These are phyloP conservation scores for Alviniconcha marisindica DNA, from an alignment of 1,140 invertebrate genomes.

Conservation along the genomic window DNA sequence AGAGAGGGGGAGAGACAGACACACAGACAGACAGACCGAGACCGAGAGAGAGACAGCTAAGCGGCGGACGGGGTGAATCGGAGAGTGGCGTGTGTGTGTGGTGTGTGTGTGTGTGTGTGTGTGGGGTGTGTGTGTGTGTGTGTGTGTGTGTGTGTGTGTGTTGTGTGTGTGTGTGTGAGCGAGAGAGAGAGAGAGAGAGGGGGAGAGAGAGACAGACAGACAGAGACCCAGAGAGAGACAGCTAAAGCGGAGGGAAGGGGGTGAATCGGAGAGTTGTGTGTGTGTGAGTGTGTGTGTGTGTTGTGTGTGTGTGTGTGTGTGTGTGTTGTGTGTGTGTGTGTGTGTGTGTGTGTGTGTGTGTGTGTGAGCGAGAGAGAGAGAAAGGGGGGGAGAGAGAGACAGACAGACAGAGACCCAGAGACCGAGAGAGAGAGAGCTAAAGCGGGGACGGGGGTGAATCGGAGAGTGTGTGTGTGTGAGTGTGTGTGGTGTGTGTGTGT, in stretches of 20 bases:
- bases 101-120: no score
- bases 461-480: no score
- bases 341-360: not conserved
- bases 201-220: not conserved
- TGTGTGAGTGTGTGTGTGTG: conserved; percentile 5
- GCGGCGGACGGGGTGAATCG: not conserved
- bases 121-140: conserved; percentile 22
- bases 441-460: not conserved
- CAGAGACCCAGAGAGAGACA: no score
- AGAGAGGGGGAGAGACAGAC: not conserved
- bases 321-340: not conserved
- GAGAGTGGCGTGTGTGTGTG: no score
- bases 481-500: no score
- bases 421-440: not conserved
- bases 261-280: not conserved
- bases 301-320: conserved; percentile 26
- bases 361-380: not conserved
- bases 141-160: conserved; percentile 26
- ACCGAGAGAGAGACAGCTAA: not conserved
- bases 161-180: no score
- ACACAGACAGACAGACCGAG: not conserved
- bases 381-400: not conserved
- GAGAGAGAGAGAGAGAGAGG: not conserved
- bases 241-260: no score
- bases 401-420: not conserved